These are phyloP conservation scores for Neostethus bicornis DNA, from an alignment of 2,797 vertebrate genomes.

Conservation along the genomic window DNA sequence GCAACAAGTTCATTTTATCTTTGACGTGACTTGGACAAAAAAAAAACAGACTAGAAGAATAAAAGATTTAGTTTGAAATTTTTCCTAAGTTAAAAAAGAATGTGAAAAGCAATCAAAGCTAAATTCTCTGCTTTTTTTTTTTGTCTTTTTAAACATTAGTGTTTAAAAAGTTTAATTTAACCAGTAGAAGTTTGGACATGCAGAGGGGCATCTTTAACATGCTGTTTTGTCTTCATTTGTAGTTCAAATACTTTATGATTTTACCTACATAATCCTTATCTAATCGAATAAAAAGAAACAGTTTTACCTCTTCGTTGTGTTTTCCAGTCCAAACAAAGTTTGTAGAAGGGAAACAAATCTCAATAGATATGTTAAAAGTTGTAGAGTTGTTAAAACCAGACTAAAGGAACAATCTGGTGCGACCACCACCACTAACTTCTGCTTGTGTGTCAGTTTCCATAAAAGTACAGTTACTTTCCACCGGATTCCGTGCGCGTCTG, in stretches of 20 bases:
- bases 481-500: constrained; percentile 86
- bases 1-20: background rate
- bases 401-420: constrained; percentile 30
- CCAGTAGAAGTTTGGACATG: background rate
- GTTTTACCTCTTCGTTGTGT: constrained; percentile 58
- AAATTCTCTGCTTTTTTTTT: too few species aligned
- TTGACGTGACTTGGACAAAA: background rate
- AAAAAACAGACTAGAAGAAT: background rate
- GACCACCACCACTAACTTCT: constrained; percentile 75
- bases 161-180: background rate
- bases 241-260: background rate
- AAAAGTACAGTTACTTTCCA: constrained; percentile 91
- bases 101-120: too few species aligned
- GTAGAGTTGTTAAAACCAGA: constrained; percentile 1
- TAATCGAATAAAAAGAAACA: background rate
- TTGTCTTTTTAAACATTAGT: constrained; percentile 12
- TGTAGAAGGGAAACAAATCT: constrained; percentile 38
- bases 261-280: background rate
- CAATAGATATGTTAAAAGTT: background rate
- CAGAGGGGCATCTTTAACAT: background rate
- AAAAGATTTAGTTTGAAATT: constrained; percentile 17
- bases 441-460: constrained; percentile 84
- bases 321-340: constrained; percentile 13
- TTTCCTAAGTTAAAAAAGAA: constrained; percentile 51
- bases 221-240: background rate